Conservation (phyloP, 2,113 vertebrate genomes). For the Thamnaconus septentrionalis region DNA sequence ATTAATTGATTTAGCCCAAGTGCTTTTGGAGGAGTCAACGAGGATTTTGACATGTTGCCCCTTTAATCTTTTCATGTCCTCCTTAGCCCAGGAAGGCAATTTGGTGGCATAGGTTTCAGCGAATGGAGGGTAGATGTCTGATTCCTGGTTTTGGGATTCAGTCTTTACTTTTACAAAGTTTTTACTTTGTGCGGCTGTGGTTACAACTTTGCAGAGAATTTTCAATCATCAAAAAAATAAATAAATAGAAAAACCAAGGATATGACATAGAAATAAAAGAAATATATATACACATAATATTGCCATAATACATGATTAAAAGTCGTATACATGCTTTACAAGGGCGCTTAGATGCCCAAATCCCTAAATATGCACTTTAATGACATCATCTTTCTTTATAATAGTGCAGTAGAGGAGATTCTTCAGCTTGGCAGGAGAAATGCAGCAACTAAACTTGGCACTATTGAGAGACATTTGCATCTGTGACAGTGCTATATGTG, state of each 20-base stretch:
- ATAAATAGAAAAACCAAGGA: not conserved
- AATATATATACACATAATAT: constrained; percentile 33
- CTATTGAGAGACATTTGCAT: constrained; percentile 34
- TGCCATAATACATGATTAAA: constrained; percentile 61
- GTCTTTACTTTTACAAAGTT: not conserved
- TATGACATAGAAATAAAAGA: not conserved
- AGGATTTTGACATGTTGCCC: constrained; percentile 69
- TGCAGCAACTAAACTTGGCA: constrained; percentile 46
- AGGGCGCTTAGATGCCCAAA: constrained; percentile 43
- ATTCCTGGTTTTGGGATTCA: too few relatives aligned
- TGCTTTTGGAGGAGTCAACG: constrained; percentile 65
- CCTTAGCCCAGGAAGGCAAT: constrained; percentile 37
- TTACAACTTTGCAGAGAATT: too few relatives aligned
- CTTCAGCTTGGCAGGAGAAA: constrained; percentile 33
- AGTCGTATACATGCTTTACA: constrained; percentile 51
- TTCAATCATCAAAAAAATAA: not conserved
- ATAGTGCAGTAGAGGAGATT: constrained; percentile 46
- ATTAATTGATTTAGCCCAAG: constrained; percentile 76
- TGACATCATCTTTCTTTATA: constrained; percentile 65
- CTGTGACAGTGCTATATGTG: constrained; percentile 33
- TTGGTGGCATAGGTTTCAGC: constrained; percentile 33
- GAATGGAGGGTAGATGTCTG: constrained; percentile 3
- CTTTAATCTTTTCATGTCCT: constrained; percentile 64
- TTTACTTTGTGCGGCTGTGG: constrained; percentile 11
- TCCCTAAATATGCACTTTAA: constrained; percentile 43